phyloP scores from a whole-genome alignment of 2,113 vertebrate species.

The Andinoacara biseriatus region DNA sequence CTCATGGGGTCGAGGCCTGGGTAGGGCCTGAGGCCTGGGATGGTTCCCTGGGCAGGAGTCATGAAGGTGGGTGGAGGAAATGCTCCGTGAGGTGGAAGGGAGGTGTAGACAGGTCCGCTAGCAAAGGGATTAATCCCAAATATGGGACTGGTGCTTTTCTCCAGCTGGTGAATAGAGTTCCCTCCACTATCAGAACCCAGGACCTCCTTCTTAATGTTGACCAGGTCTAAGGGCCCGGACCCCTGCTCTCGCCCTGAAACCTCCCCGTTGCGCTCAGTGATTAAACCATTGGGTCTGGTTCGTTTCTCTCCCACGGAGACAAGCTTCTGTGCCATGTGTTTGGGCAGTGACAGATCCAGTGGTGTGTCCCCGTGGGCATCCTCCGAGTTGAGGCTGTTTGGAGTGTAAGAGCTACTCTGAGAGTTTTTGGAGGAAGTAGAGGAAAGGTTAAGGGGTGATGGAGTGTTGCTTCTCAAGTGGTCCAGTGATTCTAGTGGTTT shows the following conservation, averaged over 20 bases:
- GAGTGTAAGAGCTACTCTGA: conserved; percentile 96
- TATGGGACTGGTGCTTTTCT: conserved; percentile 93
- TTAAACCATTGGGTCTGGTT: conserved; percentile 86
- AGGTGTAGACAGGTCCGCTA: conserved; percentile 90
- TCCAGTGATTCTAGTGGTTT: conserved; percentile 84
- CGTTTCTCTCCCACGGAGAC: conserved; percentile 87
- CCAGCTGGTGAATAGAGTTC: conserved; percentile 74
- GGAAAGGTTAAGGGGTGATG: conserved; percentile 96
- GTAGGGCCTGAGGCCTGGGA: conserved; percentile 91
- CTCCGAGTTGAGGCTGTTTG: conserved; percentile 94
- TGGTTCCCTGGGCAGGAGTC: conserved; percentile 91
- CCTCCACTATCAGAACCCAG: conserved; percentile 82
- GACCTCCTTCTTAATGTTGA: conserved; percentile 95
- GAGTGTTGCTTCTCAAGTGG: conserved; percentile 93
- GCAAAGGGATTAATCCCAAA: conserved; percentile 93
- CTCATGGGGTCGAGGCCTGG: conserved; percentile 94
- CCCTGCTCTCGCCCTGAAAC: conserved; percentile 83
- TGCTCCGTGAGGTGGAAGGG: conserved; percentile 91
- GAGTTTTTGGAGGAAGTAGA: conserved; percentile 97
- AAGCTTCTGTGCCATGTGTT: conserved; percentile 89
- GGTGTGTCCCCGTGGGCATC: conserved; percentile 90
- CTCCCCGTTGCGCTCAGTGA: conserved; percentile 85
- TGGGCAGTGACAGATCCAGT: conserved; percentile 97
- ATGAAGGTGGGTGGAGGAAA: conserved; percentile 94
- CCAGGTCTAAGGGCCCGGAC: conserved; percentile 89